Base-by-base conservation (phyloP, 2,888 invertebrate genomes). In the Drosophila mayaguana region DNA sequence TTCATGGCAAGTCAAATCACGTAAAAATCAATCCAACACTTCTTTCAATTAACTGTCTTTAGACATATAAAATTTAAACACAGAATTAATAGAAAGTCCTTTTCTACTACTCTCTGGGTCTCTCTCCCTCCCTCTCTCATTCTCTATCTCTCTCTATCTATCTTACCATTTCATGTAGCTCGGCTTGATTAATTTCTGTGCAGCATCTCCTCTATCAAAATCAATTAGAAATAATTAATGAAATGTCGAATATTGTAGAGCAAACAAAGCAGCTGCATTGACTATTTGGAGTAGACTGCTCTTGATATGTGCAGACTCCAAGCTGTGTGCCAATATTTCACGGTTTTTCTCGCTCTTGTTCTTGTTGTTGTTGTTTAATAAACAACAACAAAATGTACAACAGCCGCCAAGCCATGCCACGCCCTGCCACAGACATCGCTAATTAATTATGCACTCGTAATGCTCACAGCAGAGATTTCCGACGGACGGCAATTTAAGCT, bases 391-490 rank as follows among this genome's bases (percentile, higher is more conserved):
- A 76, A 63, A 66, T 70, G 48, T 40, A 61, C 54, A 55, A 59
- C 53, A 55, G 28, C 20, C 25, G 28, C 42, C 42, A 34, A 12
- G 32, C 45, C 36, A 16, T 32, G 64, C 78, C 78, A 62, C 82
- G 61, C 68, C 75, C 68, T 28, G 65, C 65, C 62, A 54, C 80
- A 79, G 70, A 68, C 80, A 66, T 54, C 59, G 59, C 66, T 79
- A 80, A 80, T 80, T 80, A 82, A 80, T 80, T 82, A 75, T 28
- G 67, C 78, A 72, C 81, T 71, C 56, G 48, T 67, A 28, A 12
- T 53, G 32, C 62, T 46, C 61, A 46, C 2, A 2, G 45, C 36
- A 38, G 14, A 9, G 16, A 28, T 59, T 43, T 45, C 11, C 16
- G 12, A 36, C 20, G n/a, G 42, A 20, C 12, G 53, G 53, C 16